These are phyloP conservation scores for Thalpophila matura DNA, from an alignment of 2,888 invertebrate genomes.

Conservation along the genomic window DNA sequence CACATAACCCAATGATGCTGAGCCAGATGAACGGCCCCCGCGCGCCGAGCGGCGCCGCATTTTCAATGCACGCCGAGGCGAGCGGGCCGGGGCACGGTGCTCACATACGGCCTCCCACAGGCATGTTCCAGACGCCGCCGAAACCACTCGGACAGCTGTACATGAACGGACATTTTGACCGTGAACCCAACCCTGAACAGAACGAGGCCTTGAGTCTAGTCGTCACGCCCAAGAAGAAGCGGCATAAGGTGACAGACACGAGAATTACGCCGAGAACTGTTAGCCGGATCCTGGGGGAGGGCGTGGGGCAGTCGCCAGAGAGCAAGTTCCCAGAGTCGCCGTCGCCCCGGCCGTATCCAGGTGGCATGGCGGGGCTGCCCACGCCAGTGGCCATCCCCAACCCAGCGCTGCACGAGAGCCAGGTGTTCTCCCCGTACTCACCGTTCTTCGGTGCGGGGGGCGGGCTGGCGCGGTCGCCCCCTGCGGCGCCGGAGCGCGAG, in stretches of 20 bases:
- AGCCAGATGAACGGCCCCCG: slow-evolving; percentile 91
- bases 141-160: slow-evolving; percentile 93
- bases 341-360: slow-evolving; percentile 94
- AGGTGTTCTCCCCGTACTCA: slow-evolving; percentile 97
- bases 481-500: slow-evolving; percentile 93
- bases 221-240: slow-evolving; percentile 98
- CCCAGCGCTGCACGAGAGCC: slow-evolving; percentile 98
- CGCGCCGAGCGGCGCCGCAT: slow-evolving; percentile 92
- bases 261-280: slow-evolving; percentile 97
- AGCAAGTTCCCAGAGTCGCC: slow-evolving; percentile 92
- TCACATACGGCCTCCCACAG: slow-evolving; percentile 92
- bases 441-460: slow-evolving; percentile 95
- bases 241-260: slow-evolving; percentile 99
- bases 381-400: slow-evolving; percentile 99
- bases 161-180: slow-evolving; percentile 92
- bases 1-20: slow-evolving; percentile 86
- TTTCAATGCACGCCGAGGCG: slow-evolving; percentile 93
- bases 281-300: slow-evolving; percentile 96
- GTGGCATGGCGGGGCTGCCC: slow-evolving; percentile 96
- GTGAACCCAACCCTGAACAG: slow-evolving; percentile 95
- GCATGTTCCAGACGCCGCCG: slow-evolving; percentile 96
- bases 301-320: slow-evolving; percentile 93
- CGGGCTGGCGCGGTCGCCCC: slow-evolving; percentile 90
- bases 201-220: slow-evolving; percentile 98
- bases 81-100: slow-evolving; percentile 83